Conservation (phyloP, 2,113 vertebrate species). For the Toxotes jaculatrix region DNA sequence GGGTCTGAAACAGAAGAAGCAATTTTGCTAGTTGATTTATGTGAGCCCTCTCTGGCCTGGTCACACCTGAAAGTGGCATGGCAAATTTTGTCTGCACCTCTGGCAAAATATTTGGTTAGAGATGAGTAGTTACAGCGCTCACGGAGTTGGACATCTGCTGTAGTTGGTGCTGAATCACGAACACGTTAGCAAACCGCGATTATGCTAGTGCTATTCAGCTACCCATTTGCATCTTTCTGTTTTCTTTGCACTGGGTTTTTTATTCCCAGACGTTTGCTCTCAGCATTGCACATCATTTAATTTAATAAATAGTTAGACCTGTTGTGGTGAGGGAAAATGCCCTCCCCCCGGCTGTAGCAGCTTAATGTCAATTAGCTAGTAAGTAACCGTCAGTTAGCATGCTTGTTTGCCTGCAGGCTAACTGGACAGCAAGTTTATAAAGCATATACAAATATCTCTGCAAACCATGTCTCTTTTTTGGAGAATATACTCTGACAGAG, state of each 20-base stretch:
- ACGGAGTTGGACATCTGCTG: not conserved
- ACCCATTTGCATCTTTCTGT: not conserved
- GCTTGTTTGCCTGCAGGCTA: not conserved
- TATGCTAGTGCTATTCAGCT: not conserved
- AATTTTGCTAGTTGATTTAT: no score
- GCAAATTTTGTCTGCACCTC: no score
- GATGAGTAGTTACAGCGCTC: no score
- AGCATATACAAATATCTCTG: not conserved
- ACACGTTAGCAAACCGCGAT: not conserved
- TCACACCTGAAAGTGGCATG: no score
- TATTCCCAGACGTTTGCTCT: not conserved
- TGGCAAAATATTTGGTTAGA: no score
- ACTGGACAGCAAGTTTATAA: not conserved
- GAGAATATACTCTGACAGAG: not conserved
- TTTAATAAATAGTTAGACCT: not conserved
- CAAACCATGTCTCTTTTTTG: not conserved
- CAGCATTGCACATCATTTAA: not conserved
- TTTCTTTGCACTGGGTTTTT: not conserved
- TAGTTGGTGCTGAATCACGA: not conserved
- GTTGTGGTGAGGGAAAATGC: not conserved
- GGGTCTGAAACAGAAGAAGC: no score
- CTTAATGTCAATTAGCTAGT: not conserved
- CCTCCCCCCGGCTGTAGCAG: no score
- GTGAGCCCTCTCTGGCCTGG: no score
- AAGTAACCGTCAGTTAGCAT: not conserved